These are phyloP conservation scores for Ochropleura plecta DNA, from an alignment of 2,888 invertebrate genomes.

Conservation along the genomic window DNA sequence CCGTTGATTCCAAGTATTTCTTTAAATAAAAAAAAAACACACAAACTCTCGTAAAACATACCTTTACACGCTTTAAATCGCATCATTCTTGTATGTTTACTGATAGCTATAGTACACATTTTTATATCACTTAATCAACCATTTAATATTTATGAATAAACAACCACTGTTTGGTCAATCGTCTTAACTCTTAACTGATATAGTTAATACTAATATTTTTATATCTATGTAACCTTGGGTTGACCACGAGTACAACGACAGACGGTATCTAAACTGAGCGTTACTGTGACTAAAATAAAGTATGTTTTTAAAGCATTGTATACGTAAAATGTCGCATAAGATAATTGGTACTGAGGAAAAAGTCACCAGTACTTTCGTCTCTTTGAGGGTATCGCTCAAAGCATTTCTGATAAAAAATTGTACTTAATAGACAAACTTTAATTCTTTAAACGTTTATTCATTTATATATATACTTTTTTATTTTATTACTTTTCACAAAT, in stretches of 20 bases:
- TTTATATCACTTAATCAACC: constrained; percentile 29
- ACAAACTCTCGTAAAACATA: not conserved
- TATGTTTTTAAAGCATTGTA: constrained; percentile 16
- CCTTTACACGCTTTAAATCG: constrained; percentile 26
- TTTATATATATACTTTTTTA: too few relatives aligned
- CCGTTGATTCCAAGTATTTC: not conserved
- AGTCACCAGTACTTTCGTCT: too few relatives aligned
- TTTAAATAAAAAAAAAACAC: not conserved
- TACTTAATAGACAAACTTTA: too few relatives aligned
- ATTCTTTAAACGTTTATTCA: too few relatives aligned
- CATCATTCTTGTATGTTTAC: constrained; percentile 40
- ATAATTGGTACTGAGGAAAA: not conserved
- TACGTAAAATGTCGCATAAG: constrained; percentile 7
- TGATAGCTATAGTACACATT: constrained; percentile 53
- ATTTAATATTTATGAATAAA: constrained; percentile 12
- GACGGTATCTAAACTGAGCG: constrained; percentile 50
- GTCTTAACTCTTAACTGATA: constrained; percentile 45
- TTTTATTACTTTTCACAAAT: too few relatives aligned
- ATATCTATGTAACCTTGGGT: constrained; percentile 40
- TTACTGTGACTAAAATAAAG: constrained; percentile 33
- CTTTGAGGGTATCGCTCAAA: too few relatives aligned
- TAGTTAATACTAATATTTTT: constrained; percentile 26
- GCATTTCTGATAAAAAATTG: too few relatives aligned
- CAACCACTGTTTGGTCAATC: constrained; percentile 7
- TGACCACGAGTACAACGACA: constrained; percentile 5